A percentile compares a stretch with the other conserved stretches of the same genome.
Conservation (phyloP, 1,140 invertebrate species). For the Drosophila mayri region DNA sequence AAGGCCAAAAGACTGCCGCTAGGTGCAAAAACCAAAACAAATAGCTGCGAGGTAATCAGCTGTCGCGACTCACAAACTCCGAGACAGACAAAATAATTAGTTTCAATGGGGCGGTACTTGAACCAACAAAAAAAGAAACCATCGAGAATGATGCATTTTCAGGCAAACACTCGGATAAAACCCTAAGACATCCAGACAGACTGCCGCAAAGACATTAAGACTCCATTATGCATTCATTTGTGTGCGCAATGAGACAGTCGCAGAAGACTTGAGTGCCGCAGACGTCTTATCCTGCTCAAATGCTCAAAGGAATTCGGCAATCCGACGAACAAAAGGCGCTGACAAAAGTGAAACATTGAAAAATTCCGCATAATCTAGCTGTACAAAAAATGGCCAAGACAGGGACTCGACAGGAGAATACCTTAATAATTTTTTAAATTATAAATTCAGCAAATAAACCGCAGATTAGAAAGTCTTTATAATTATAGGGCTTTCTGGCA, state of each 20-base stretch:
- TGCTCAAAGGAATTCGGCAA: slow-evolving; percentile 12
- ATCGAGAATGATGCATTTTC: slow-evolving; percentile 49
- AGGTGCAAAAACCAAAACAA: slow-evolving; percentile 62
- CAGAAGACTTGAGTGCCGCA: slow-evolving; percentile 4
- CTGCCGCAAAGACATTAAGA: slow-evolving; percentile 54
- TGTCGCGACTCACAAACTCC: slow-evolving; percentile 35
- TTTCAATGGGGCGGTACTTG: slow-evolving; percentile 66
- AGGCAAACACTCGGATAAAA: slow-evolving; percentile 28
- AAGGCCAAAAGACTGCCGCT: slow-evolving; percentile 25
- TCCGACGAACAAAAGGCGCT: slow-evolving; percentile 22
- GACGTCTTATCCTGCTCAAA: slow-evolving; percentile 9
- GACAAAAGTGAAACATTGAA: slow-evolving; percentile 26
- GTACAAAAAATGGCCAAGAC: not conserved
- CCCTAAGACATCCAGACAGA: slow-evolving; percentile 28
- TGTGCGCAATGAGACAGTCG: slow-evolving; percentile 34
- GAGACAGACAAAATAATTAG: slow-evolving; percentile 68
- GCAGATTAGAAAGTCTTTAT: not conserved
- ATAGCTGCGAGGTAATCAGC: slow-evolving; percentile 74
- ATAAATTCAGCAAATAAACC: not conserved
- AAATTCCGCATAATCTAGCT: slow-evolving; percentile 18
- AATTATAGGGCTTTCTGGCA: not conserved
- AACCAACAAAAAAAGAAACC: slow-evolving; percentile 28
- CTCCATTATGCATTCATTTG: slow-evolving; percentile 70
- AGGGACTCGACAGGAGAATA: not conserved
- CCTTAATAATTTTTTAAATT: not conserved